Evolutionary conservation across 2,888 invertebrate species (phyloP).

Genomic region (Heterodera filipjevi): DNA sequence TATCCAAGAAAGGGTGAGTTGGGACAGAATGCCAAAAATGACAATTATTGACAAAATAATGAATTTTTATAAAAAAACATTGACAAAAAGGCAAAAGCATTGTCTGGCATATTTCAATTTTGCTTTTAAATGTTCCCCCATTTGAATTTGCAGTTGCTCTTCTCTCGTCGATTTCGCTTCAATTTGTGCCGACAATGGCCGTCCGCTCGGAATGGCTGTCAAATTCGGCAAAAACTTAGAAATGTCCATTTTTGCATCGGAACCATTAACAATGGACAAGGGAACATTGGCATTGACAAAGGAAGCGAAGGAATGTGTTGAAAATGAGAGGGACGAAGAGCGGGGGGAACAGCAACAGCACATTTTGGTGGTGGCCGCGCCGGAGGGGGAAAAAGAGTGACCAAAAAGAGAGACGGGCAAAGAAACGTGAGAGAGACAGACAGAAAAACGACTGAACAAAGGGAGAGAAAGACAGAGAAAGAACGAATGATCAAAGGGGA

Average conservation of each 20-base stretch:
- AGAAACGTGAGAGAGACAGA: too few relatives aligned
- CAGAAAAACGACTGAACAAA: too few relatives aligned
- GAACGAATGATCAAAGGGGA: too few relatives aligned
- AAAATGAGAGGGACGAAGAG: neutral
- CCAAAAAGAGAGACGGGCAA: neutral
- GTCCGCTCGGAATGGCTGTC: neutral
- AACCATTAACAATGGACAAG: neutral
- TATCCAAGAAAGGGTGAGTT: neutral
- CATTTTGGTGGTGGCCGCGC: neutral
- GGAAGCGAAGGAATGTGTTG: neutral
- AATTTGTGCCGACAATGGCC: neutral
- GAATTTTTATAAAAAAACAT: too few relatives aligned
- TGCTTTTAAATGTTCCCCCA: neutral
- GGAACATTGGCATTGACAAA: neutral
- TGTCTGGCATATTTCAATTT: neutral
- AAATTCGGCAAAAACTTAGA: neutral
- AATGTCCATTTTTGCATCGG: conserved; percentile 6
- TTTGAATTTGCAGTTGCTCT: neutral
- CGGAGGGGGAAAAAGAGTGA: conserved; percentile 11
- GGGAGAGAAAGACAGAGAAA: neutral
- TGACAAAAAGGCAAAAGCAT: too few relatives aligned
- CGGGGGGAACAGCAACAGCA: neutral
- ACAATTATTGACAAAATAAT: neutral
- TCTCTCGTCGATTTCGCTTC: neutral
- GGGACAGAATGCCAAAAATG: neutral